These are phyloP conservation scores for Notiomystis cincta DNA, from an alignment of 2,113 vertebrate genomes.

Conservation along the genomic window DNA sequence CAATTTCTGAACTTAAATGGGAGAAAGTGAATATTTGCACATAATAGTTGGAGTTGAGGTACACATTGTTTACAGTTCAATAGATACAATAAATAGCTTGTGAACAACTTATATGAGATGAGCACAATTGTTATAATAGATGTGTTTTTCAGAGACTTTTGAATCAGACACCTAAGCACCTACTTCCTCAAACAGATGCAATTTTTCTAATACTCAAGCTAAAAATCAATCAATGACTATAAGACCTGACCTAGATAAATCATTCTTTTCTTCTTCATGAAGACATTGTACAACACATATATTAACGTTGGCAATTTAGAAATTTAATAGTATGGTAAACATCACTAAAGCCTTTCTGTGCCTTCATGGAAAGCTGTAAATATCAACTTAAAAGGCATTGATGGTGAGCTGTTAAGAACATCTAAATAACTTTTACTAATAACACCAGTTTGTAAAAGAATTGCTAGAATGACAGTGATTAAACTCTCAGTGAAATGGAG, in stretches of 20 bases:
- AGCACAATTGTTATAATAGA: background rate
- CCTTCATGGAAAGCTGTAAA: background rate
- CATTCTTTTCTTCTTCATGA: background rate
- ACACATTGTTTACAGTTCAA: background rate
- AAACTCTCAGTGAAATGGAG: background rate
- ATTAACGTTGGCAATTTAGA: background rate
- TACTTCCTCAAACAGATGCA: background rate
- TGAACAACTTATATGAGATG: background rate
- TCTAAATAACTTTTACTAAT: background rate
- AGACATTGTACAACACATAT: background rate
- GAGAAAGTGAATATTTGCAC: background rate
- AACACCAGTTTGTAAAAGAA: background rate
- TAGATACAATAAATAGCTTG: background rate
- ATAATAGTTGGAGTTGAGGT: background rate
- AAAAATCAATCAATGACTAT: background rate
- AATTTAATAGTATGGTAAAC: background rate
- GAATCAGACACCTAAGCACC: background rate
- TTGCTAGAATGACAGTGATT: background rate
- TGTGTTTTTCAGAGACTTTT: background rate
- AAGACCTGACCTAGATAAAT: background rate
- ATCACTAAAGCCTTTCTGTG: background rate
- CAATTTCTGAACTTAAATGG: background rate
- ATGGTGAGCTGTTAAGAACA: background rate
- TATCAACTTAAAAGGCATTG: background rate
- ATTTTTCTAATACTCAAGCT: background rate